Base-by-base conservation (phyloP, 2,888 invertebrate species). In the Tiphia femorata region DNA sequence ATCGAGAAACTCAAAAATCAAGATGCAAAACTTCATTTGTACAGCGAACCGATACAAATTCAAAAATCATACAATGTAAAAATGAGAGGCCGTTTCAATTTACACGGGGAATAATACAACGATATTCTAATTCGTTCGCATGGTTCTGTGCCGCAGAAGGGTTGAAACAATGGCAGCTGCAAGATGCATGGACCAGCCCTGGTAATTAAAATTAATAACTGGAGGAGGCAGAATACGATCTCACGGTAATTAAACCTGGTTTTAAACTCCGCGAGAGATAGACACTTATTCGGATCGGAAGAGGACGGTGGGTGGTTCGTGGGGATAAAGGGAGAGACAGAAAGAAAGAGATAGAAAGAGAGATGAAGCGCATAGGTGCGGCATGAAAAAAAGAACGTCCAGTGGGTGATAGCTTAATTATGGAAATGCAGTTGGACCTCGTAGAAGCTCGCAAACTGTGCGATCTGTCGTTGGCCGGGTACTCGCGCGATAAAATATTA, bases 191-290 rank as follows among this genome's bases (percentile, higher is more conserved):
- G 60, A 59, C 67, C 66, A 63, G 66, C 66, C n/a, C n/a, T n/a
- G 67, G 63, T 67, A 67, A 63, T 66, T 67, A 67, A 67, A 67
- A 48, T 42, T 42, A 42, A 42, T 42, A 42, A 25, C 42, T 25
- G 16, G 42, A 25, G 25, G 16, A 42, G 25, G 16, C 27, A 16
- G 16, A 23, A 25, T 16, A 10, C 14, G 27, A 2, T 42, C 25
- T 25, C 25, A 21, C 27, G 27, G 25, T 42, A 16, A 27, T 42
- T 16, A 4, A 27, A 42, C 21, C 25, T 6, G 14, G 10, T 42
- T 42, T 42, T 16, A 42, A 42, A 25, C 25, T 42, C 17, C 14
- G 16, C 10, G 27, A 42, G 35, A 17, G 37, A 52, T 44, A 48
- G 30, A 38, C 43, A 54, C 21, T 52, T 40, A 50, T 48, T 49